Base-by-base conservation (phyloP, 1,140 invertebrate species). In the Drosophila repletoides region DNA sequence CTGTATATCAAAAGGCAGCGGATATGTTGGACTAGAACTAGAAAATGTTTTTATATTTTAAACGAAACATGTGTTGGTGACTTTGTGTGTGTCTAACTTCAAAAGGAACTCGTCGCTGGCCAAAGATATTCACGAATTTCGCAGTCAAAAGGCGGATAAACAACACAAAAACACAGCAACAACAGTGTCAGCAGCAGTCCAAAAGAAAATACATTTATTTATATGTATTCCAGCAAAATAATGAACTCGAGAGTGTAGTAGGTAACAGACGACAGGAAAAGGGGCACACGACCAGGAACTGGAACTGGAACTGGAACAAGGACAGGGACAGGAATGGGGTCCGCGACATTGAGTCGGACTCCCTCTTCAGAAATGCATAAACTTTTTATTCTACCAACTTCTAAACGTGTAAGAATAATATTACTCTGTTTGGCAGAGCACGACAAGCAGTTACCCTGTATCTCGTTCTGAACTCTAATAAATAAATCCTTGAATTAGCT, bases 81-180 rank as follows among this genome's bases (percentile, higher is more conserved):
- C 9, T 38, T 12, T 21, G 5, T 43, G 2, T 49, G 38, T 10
- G 22, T 65, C 22, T 24, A 55, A 72, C 68, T 61, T 72, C 64
- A 72, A 72, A 71, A 67, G 64, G 48, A 71, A 71, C 31, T 66
- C 31, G 10, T 67, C 31, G 14, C 12, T 65, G 66, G 41, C 38
- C 63, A 60, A 61, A 61, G 45, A 67, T 45, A 67, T 51, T 29
- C 46, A 66, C 34, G 51, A 69, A 64, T 46, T 60, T 33, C 60
- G 48, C 66, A 49, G 51, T 21, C 67, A 66, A 71, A 65, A 66
- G 67, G 60, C 38, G 52, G 52, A 51, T 43, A 65, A 70, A 41
- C 52, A 52, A 29, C 33, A 53, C 21, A 34, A 29, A 45, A n/a
- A 10, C 14, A 21, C 21, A 24, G 21, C 22, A 24, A 2, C 41